Base-by-base conservation (phyloP, 1,140 invertebrate species). In the Oppia nitens region DNA sequence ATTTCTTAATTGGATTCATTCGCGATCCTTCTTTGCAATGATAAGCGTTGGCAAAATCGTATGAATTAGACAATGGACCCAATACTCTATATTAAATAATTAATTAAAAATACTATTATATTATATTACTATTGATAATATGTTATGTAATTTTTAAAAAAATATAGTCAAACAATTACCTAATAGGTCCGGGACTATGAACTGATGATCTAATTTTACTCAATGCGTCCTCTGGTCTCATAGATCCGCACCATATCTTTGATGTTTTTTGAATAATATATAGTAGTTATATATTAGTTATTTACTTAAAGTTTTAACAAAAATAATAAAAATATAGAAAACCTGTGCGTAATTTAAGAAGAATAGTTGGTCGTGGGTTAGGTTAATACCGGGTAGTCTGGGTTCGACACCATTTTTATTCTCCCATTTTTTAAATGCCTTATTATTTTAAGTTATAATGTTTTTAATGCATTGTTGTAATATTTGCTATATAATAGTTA, bases 211-310 rank as follows among this genome's bases (percentile, higher is more conserved):
- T 79, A 53, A 97, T 81, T 74, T 95, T 95, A 25, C 85, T 90
- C 1, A 93, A 72, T 51, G 93, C 90, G 66, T 96, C 92, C 74
- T 98, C 90, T 3, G 88, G 88, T 63, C 91, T 78, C 88, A 94
- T 95, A 0, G 87, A 85, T 4, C 93, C 93, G 69, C 93, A 98
- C 93, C 93, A 98, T 50, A 98, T 96, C 77, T 74, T 54, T 23
- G 2, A 57, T 40, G 60, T 62, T 59, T 40, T 51, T 57, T 48
- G 21, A 27, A 3, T 9, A 20, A 2, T 55, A 49, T n/a, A n/a
- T n/a, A n/a, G 49, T 27, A 59, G 53, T 40, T 6, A 9, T 40
- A 6, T 9, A 40, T 40, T 9, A 40, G 32, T 40, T 9, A 40
- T 9, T 40, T 40, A 17, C 6, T 17, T 40, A 9, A 45, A 45